Evolutionary conservation across 1,140 invertebrate genomes (phyloP), one percentile per base, ranked within the genome.

Genomic region (Bombus ignitus): DNA sequence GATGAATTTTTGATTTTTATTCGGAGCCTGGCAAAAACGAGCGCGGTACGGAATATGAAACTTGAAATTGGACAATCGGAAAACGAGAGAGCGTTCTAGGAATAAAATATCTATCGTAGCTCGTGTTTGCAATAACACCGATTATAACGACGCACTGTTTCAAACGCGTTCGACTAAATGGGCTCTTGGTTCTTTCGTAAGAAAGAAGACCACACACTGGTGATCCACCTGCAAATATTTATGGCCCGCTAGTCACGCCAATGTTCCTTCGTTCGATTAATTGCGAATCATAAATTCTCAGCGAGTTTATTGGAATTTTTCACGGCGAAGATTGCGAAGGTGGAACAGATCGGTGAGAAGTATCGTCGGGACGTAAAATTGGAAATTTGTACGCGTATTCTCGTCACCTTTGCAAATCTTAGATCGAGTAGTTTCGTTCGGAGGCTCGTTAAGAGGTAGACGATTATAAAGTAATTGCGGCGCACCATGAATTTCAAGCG

Each of bases 361-460:
- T 5, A 25, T 25, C 32, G 10, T 15, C 35, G 32, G 25, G 1
- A 13, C 25, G 53, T 15, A 57, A 57, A 37, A 76, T 76, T 37
- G 35, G 9, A 59, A 59, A 35, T 76, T 15, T 9, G 8, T 9
- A 25, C 25, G 32, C 35, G 22, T 10, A n/a, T 75, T 76, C 15
- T 53, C 47, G 18, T 53, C 6, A 18, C 47, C 47, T 53, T 53
- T 8, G 47, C 47, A 2, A 53, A 8, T 22, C 47, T 22, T 22
- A 22, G 47, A 53, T 53, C 47, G 18, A 53, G 47, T 6, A 53
- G 47, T 22, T 53, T 53, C 47, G 18, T 76, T 76, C 5, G 4
- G 0, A n/a, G 3, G 10, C 28, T 62, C 12, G 59, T 13, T 6
- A n/a, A 8, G 6, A 4, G 4, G 4, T n/a, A 0, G 12, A 3